Evolutionary conservation across 2,888 invertebrate species (phyloP), one percentile per base, ranked within the genome.

Genomic region (Brachyopa scutellaris): DNA sequence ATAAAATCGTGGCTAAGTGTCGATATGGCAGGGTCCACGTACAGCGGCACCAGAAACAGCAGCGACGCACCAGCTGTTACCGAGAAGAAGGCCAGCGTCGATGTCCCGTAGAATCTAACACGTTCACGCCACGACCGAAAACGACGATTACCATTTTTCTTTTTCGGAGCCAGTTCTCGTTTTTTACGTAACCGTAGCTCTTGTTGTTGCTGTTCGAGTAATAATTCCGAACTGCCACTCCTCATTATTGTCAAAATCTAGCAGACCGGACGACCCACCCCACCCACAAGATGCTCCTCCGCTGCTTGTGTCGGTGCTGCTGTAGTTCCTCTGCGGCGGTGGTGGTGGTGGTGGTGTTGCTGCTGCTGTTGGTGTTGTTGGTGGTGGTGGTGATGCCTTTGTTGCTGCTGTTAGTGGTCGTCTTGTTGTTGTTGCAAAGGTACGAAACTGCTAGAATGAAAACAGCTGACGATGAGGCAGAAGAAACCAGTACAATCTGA

Each of bases 1-100:
- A 96, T 95, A 88, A 96, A 97, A 89, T 97, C 96, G 38, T 97
- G 96, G 87, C 96, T 92, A 84, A 97, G 94, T 42, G 97, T 96
- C 85, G 97, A 95, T 88, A 97, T 94, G 64, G 97, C 97, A 84
- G 97, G 97, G 90, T 97, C 97, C 84, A 95, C 95, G 89, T 95
- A 94, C 21, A 95, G 91, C 85, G 95, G 95, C 84, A 95, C 94
- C 85, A 95, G 91, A 91, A 95, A 95, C 84, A 95, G 91, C 77
- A 95, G 91, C 31, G 94, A 94, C 82, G 94, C 94, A 85, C 94
- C 94, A 85, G 94, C 94, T 83, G 94, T 93, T 89, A 94, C 94
- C 85, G 94, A 94, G 86, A 94, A 92, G 87, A 94, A 92, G 84
- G 94, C 94, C 87, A 94, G 91, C 85, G 94, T 92, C 85, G 94